Conservation (phyloP, 2,797 vertebrate species). For the Phrynocephalus vlangalii region DNA sequence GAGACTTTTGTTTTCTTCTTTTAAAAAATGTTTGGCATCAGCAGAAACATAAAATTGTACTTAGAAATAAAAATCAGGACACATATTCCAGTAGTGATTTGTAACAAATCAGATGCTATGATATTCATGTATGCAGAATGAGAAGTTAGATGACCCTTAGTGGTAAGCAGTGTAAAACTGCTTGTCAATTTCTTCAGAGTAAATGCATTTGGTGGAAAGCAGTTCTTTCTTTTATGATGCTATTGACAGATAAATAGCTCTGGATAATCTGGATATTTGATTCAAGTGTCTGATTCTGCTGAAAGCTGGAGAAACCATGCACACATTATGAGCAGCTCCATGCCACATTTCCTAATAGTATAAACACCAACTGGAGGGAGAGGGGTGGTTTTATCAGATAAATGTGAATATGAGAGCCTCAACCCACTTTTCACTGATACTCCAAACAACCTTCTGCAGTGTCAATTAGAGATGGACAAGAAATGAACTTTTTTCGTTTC, state of each 20-base stretch:
- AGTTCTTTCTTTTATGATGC: not conserved
- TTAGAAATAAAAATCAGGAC: no score
- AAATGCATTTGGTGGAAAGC: not conserved
- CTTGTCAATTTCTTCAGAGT: not conserved
- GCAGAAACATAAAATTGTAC: not conserved
- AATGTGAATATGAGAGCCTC: no score
- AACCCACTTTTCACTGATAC: no score
- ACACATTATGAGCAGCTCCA: not conserved
- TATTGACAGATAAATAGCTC: not conserved
- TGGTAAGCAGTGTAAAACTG: not conserved
- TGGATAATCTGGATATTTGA: not conserved
- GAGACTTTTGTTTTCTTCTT: not conserved
- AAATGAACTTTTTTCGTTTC: no score
- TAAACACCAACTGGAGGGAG: no score
- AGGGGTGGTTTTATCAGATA: no score
- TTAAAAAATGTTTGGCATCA: not conserved
- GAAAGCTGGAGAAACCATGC: not conserved
- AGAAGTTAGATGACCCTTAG: not conserved
- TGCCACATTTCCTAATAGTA: not conserved
- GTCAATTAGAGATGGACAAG: no score
- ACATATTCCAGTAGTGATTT: not conserved
- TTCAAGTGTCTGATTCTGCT: not conserved
- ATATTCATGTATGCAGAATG: not conserved
- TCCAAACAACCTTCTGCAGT: no score
- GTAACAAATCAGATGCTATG: not conserved